Conservation (phyloP, 2,113 vertebrate species). For the Trichechus manatus region DNA sequence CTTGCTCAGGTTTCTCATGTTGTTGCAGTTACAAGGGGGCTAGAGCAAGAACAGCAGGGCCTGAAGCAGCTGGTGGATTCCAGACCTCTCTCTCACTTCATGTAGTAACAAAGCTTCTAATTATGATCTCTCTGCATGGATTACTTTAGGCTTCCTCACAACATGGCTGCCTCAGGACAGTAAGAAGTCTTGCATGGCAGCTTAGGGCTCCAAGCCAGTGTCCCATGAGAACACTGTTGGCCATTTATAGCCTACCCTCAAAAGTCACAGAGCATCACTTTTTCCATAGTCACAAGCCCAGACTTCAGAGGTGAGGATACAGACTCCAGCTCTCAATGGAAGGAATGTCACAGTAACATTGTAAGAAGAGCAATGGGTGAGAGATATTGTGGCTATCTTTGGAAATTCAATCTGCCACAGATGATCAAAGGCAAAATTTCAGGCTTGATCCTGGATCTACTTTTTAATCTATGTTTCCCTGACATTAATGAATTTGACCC, state of each 20-base stretch:
- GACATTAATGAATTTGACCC: background rate
- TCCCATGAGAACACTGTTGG: background rate
- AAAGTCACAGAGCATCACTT: background rate
- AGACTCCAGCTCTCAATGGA: background rate
- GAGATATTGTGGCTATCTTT: background rate
- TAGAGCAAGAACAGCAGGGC: background rate
- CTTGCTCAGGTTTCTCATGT: background rate
- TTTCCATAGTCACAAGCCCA: background rate
- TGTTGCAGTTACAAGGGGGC: background rate
- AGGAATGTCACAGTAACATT: background rate
- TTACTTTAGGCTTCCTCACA: background rate
- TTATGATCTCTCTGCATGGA: background rate
- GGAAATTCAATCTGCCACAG: background rate
- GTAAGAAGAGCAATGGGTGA: background rate
- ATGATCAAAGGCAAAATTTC: background rate
- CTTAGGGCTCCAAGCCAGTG: background rate
- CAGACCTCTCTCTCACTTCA: background rate
- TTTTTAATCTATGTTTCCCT: background rate
- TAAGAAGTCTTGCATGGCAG: background rate
- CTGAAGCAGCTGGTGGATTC: background rate
- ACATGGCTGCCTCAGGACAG: background rate
- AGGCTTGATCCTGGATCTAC: background rate
- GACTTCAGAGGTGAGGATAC: background rate
- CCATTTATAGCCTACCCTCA: background rate
- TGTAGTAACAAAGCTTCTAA: background rate